Base-by-base conservation (phyloP, 2,113 vertebrate species). In the Trichomycterus rosablanca region DNA sequence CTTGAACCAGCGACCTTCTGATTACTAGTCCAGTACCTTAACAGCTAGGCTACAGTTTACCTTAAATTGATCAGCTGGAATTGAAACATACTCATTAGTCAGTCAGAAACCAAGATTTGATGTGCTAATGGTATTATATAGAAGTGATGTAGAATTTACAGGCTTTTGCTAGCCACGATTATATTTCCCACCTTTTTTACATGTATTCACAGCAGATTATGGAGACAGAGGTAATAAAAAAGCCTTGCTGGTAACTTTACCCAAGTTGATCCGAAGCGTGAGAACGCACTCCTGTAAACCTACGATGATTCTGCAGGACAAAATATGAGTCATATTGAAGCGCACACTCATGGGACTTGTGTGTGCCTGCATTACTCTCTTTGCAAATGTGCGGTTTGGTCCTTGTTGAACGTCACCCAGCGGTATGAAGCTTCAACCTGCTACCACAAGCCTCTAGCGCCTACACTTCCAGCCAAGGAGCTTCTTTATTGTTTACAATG, bases 401-500 rank as follows among this genome's bases (percentile, higher is more conserved):
- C 26, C 63, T 58, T 48, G 22, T 15, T 1, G 5, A 20, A 11
- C 12, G 9, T 76, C 72, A 70, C 61, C 73, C 60, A 76, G 76
- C 60, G 74, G 73, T 69, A 46, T 56, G 19, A 54, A 62, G 71
- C 63, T 80, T 83, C 85, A 84, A 83, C 74, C 70, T 81, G 70
- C 74, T 76, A 83, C 82, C 61, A 81, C 75, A 78, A 48, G 74
- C 81, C 78, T 42, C 35, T 15, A 76, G 80, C 79, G 16, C 46
- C 45, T n/a, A n/a, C n/a, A n/a, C 62, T 32, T 71, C 78, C 66
- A 76, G 75, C 62, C 73, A 72, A 50, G 65, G 6, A 60, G 63
- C 54, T 70, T 62, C 71, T 67, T 43, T 59, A 58, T 69, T 77
- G 74, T 77, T 80, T 78, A 67, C 54, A 34, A 70, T 51, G 52